Evolutionary conservation across 2,888 invertebrate species (phyloP), one percentile per base, ranked within the genome.

Genomic region (Limnephilus rhombicus): DNA sequence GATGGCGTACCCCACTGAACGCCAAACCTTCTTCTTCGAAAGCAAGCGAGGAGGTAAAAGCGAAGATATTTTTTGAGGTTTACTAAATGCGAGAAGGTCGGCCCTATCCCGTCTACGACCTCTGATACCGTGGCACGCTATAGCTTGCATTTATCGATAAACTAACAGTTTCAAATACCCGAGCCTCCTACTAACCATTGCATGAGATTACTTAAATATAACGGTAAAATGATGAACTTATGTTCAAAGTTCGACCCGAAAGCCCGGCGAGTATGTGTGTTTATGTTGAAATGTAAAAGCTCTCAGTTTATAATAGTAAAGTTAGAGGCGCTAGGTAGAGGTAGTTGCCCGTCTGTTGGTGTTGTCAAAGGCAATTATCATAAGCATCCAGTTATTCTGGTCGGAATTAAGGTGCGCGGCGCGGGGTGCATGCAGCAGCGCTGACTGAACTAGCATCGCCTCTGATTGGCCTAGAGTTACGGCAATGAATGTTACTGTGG

Each of bases 301-400:
- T 53, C 5, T 53, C 18, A 53, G 18, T 53, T 53, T 53, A 53
- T 53, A 49, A 49, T 49, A 15, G 49, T 49, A 49, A 49, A 49
- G 49, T 49, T 49, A 1, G 15, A 49, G 3, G 13, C 49, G 12
- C 11, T 9, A 11, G 12, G 41, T 11, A 11, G 3, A 49, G 49
- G 15, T 31, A 81, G 81, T 53, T 18, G 53, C 53, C 18, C 18
- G 53, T 24, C 53, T 53, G 83, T 24, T 37, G 68, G 31, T 2
- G 88, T 89, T 41, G 80, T 89, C 88, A 89, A 80, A 37, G 88
- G 37, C 80, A 88, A 87, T 87, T 87, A 87, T 87, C 88, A 80
- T 89, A 89, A 89, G 88, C 80, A 89, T 89, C 88, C 88, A 89
- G 88, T 80, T 37, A 80, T 89, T 68, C 80, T 80, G 80, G 88